phyloP scores from a whole-genome alignment of 1,140 invertebrate species.

The Drosophila hydei region DNA sequence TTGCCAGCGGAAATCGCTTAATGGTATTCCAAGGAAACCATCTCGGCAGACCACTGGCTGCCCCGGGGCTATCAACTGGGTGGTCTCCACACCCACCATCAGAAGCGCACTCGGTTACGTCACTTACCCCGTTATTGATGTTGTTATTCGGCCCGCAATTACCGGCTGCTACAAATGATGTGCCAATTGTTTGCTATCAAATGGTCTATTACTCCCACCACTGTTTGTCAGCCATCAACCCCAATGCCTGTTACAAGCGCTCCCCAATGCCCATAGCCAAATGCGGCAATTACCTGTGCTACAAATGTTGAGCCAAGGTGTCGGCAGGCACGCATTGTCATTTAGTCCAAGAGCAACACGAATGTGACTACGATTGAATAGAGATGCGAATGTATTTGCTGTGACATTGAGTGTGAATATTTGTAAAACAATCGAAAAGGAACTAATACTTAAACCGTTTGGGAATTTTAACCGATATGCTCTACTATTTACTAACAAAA shows the following conservation, averaged over 20 bases:
- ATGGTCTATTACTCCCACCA: background rate
- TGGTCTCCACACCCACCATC: conserved; percentile 18
- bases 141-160: conserved; percentile 24
- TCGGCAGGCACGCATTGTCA: conserved; percentile 75
- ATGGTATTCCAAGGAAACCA: conserved; percentile 46
- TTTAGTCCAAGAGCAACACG: conserved; percentile 50
- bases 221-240: background rate
- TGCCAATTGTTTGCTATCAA: conserved; percentile 65
- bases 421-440: no score
- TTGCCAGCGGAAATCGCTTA: conserved; percentile 47
- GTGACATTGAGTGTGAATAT: background rate
- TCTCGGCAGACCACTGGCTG: background rate
- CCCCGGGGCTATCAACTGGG: conserved; percentile 1
- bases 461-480: background rate
- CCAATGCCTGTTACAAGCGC: conserved; percentile 17
- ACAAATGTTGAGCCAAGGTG: conserved; percentile 63
- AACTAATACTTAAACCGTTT: background rate
- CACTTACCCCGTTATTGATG: conserved; percentile 25
- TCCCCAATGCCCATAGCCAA: conserved; percentile 6
- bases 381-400: conserved; percentile 18
- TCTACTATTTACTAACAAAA: no score
- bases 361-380: conserved; percentile 13
- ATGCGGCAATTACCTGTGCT: conserved; percentile 65
- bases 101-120: conserved; percentile 39
- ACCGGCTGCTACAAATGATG: conserved; percentile 58